Evolutionary conservation across 2,113 vertebrate genomes (phyloP).

Genomic region (Setophaga kirtlandii): DNA sequence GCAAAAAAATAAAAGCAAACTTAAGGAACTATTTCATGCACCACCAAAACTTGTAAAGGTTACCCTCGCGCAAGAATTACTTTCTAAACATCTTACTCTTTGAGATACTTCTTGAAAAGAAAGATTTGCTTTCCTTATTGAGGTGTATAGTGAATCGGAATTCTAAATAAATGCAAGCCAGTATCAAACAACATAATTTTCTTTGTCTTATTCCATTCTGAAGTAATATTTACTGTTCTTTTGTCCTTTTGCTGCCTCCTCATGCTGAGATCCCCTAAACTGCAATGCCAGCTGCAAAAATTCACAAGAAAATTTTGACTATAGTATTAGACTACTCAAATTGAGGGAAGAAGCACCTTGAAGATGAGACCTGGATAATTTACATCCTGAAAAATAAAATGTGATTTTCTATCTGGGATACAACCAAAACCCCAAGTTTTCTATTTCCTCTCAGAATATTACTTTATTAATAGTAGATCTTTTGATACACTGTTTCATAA

Average conservation of each 20-base stretch:
- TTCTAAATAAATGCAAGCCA: not conserved
- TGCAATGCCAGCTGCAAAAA: not conserved
- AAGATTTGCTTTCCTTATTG: not conserved
- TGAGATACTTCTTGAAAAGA: not conserved
- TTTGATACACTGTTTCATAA: not conserved
- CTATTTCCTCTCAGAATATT: not conserved
- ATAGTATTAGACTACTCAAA: not conserved
- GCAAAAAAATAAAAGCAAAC: conserved; percentile 70
- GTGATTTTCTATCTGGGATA: not conserved
- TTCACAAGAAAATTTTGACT: not conserved
- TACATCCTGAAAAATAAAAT: not conserved
- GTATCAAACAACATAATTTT: not conserved
- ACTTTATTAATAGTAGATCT: not conserved
- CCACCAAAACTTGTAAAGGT: conserved; percentile 62
- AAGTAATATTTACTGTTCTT: not conserved
- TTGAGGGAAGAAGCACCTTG: not conserved
- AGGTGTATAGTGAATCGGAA: not conserved
- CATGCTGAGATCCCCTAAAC: not conserved
- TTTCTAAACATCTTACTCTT: conserved; percentile 39
- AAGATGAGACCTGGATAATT: not conserved
- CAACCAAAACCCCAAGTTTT: not conserved
- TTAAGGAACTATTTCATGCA: conserved; percentile 59
- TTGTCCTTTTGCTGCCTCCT: not conserved
- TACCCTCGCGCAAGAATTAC: conserved; percentile 48
- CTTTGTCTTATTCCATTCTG: not conserved